These are phyloP conservation scores for Trissolcus japonicus DNA, from an alignment of 2,888 invertebrate genomes.

Conservation along the genomic window DNA sequence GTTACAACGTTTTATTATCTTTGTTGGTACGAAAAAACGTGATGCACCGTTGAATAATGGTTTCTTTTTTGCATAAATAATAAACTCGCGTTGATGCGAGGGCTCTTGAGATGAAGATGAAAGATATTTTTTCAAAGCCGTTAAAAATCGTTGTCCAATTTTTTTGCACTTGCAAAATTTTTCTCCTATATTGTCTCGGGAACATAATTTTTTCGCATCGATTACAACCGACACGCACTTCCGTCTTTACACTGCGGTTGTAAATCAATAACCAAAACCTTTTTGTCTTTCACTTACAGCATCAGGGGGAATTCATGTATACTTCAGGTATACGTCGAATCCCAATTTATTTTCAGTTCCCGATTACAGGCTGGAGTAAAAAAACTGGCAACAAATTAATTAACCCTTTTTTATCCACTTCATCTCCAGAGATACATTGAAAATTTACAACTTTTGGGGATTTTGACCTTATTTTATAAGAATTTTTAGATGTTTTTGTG, in stretches of 20 bases:
- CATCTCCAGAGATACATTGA: too few species aligned
- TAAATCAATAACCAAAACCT: conserved; percentile 40
- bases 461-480: too few species aligned
- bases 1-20: too few species aligned
- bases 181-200: conserved; percentile 23
- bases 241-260: conserved; percentile 19
- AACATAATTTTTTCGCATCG: conserved; percentile 27
- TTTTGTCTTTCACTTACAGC: conserved; percentile 19
- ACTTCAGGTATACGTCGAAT: background rate
- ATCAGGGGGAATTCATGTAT: conserved; percentile 16
- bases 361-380: too few species aligned
- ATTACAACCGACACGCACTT: conserved; percentile 36
- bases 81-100: conserved; percentile 4
- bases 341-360: too few species aligned
- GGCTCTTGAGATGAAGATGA: conserved; percentile 3
- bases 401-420: too few species aligned
- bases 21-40: too few species aligned
- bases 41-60: conserved; percentile 10
- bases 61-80: conserved; percentile 24
- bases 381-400: too few species aligned
- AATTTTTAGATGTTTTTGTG: too few species aligned
- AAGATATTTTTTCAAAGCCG: conserved; percentile 19
- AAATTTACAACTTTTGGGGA: too few species aligned
- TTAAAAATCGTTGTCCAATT: conserved; percentile 10
- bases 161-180: background rate